phyloP scores from a whole-genome alignment of 1,140 invertebrate species.

The Bombus turneri region DNA sequence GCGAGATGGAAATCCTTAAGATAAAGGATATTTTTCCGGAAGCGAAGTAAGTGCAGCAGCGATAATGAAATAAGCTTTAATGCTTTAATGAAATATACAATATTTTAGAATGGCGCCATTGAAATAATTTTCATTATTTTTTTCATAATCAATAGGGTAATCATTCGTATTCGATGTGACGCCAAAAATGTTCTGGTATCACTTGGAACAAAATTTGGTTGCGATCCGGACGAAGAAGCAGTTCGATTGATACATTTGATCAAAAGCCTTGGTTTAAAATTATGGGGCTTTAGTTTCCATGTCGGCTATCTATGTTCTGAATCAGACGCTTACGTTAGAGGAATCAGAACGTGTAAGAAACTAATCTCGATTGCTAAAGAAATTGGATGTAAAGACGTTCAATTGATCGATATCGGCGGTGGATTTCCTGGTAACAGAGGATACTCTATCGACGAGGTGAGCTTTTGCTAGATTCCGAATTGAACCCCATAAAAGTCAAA shows the following conservation, averaged over 20 bases:
- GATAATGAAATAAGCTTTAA: too few relatives aligned
- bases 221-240: conserved; percentile 90
- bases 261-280: conserved; percentile 86
- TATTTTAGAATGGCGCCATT: too few relatives aligned
- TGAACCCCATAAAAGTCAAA: too few relatives aligned
- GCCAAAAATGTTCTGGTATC: conserved; percentile 89
- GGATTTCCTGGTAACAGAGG: conserved; percentile 90
- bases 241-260: conserved; percentile 90
- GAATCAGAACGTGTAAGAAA: conserved; percentile 85
- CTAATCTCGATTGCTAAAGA: conserved; percentile 87
- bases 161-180: conserved; percentile 95
- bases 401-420: conserved; percentile 92
- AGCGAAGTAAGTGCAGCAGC: conserved; percentile 87
- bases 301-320: conserved; percentile 92
- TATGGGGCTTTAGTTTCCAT: conserved; percentile 95
- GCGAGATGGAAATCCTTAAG: conserved; percentile 95
- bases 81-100: not conserved
- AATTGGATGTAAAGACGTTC: conserved; percentile 87
- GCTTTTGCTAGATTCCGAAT: not conserved
- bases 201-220: conserved; percentile 97
- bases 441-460: conserved; percentile 86
- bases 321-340: conserved; percentile 87
- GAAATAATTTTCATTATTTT: not conserved
- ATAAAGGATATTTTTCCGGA: conserved; percentile 91
- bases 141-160: conserved; percentile 84